A percentile compares a stretch with the other conserved stretches of the same genome.
These are phyloP conservation scores for Oenanthe oenanthe DNA, from an alignment of 2,113 vertebrate genomes.

Conservation along the genomic window DNA sequence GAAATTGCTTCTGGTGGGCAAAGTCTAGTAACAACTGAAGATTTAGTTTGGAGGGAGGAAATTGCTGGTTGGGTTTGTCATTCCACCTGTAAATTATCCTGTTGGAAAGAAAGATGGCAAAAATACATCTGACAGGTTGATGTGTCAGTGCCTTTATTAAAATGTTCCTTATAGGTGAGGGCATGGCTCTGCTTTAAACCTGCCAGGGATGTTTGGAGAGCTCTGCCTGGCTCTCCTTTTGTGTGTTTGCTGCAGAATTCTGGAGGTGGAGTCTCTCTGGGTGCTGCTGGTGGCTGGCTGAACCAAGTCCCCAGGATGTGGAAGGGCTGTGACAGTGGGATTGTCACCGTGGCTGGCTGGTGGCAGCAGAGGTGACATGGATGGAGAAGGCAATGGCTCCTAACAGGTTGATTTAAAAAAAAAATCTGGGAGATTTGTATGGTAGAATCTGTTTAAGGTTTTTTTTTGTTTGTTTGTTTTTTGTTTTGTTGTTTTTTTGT, in stretches of 20 bases:
- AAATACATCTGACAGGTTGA: not conserved
- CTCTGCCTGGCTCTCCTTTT: not conserved
- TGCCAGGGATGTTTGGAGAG: not conserved
- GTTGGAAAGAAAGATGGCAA: not conserved
- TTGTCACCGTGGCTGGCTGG: accelerated
- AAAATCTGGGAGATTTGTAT: not conserved
- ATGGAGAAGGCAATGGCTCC: not conserved
- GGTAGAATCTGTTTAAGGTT: not conserved
- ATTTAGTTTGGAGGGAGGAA: not conserved
- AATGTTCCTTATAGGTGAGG: not conserved
- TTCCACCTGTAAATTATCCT: not conserved
- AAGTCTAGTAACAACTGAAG: not conserved
- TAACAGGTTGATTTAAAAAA: not conserved
- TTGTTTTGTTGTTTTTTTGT: too few relatives aligned
- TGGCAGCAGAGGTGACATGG: too few relatives aligned
- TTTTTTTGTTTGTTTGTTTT: too few relatives aligned
- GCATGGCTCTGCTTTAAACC: not conserved
- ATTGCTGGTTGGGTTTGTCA: not conserved
- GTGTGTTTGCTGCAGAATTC: not conserved
- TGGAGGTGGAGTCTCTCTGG: accelerated
- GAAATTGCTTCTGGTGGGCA: not conserved
- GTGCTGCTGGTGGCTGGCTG: not conserved
- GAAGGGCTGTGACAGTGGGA: accelerated
- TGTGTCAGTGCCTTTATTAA: not conserved
- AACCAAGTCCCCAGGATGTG: accelerated